Percentiles rank a stretch among this genome's conserved stretches.
Conservation (phyloP, 2,888 invertebrate species). For the Achlya flavicornis region DNA sequence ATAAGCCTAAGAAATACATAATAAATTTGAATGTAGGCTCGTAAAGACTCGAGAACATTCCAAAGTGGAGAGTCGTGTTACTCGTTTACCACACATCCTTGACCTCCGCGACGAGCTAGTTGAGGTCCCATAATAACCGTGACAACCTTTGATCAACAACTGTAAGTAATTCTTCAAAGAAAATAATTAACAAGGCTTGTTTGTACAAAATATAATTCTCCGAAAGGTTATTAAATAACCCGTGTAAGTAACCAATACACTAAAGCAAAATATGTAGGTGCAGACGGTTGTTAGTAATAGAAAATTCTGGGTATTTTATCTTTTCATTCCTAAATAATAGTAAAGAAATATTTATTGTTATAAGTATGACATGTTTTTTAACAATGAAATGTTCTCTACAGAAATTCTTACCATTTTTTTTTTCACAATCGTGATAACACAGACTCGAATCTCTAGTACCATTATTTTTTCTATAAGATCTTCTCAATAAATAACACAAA, state of each 20-base stretch:
- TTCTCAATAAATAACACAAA: no score
- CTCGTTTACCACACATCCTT: neutral
- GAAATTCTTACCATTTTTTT: no score
- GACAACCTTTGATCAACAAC: conserved; percentile 8
- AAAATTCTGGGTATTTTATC: neutral
- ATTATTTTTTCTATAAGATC: no score
- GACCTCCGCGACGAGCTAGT: neutral
- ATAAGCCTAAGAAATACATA: no score
- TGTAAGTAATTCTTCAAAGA: conserved; percentile 2
- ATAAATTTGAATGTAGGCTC: neutral
- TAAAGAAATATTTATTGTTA: neutral
- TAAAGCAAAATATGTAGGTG: neutral
- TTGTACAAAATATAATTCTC: neutral
- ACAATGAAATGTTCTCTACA: no score
- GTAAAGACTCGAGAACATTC: neutral
- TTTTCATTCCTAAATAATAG: neutral
- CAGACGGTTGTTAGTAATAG: neutral
- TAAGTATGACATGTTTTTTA: no score
- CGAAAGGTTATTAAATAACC: neutral
- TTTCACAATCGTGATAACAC: no score
- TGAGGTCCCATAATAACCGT: conserved; percentile 2
- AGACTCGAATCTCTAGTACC: no score
- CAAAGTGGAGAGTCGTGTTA: no score
- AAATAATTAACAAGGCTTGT: neutral
- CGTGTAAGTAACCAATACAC: neutral